Evolutionary conservation across 2,113 vertebrate genomes (phyloP), one percentile per base, ranked within the genome.

Genomic region (Rousettus leschenaultii): DNA sequence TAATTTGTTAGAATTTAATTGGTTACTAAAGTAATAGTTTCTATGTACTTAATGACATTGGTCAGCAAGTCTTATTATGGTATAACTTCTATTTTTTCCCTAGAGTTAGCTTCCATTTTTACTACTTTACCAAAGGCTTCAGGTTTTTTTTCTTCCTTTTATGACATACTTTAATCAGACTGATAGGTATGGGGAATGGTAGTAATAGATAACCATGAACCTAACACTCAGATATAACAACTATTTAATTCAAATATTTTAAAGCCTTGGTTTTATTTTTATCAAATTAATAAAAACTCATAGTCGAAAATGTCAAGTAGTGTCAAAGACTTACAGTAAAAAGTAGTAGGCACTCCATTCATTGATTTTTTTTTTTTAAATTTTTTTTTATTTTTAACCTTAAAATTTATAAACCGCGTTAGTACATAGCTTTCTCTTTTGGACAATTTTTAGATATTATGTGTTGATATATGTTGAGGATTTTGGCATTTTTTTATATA

Each of bases 361-460:
- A 55, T 94, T 83, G 21, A 65, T 53, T 66, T 92, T 96, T 79
- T 26, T 59, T 59, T 59, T 96, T n/a, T n/a, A n/a, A n/a, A 65
- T 53, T 66, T 92, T 96, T 96, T 26, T 59, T 59, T 59, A 94
- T 79, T 26, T 59, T 59, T 26, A 26, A 73, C 30, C 7, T 79
- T 92, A 24, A 66, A 61, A 28, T 80, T 66, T 70, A 3, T 53
- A 68, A 82, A 40, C 35, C 48, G 16, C 51, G 14, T 30, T 13
- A 35, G 9, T 85, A 24, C 57, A 53, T 10, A 30, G 1, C 43
- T 78, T 83, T 59, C 14, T 94, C 40, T 53, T 77, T 9, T 19
- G 51, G 40, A 51, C 15, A 13, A 24, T 70, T 65, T 65, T 75
- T 78, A 61, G 28, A 22, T 87, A 22, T 14, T 86, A 38, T 30